Evolutionary conservation across 1,140 invertebrate species (phyloP), one percentile per base, ranked within the genome.

Genomic region (Antheraea mylitta): DNA sequence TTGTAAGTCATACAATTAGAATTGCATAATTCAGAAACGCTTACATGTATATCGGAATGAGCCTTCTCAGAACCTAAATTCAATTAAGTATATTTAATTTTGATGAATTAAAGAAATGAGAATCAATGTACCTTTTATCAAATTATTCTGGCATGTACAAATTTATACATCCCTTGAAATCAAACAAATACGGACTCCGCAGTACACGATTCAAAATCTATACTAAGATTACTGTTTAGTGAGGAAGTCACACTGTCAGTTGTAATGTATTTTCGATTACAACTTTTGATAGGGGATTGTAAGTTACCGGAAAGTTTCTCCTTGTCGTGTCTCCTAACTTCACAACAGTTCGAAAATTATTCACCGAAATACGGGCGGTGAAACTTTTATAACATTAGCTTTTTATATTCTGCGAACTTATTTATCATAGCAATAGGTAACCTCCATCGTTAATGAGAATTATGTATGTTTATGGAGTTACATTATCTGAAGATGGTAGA

Each of bases 341-440:
- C 19, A 36, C 19, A 18, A 63, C 53, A 64, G 67, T 62, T 22
- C 30, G 73, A 73, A 68, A 76, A 74, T 73, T 77, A 68, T 64
- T 69, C 65, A 70, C 67, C 68, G 58, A 73, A 69, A 68, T 68
- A 63, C 67, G 67, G 60, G 53, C 22, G 18, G 64, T 61, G 63
- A 67, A 82, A 82, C 78, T 82, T 82, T 77, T 73, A 79, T 80
- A 76, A 75, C 69, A 60, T 69, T 58, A 61, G 73, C 61, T 66
- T 59, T 63, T n/a, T n/a, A n/a, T 63, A 76, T 70, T 80, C 74
- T 69, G 53, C 18, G 22, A 79, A 80, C 74, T 79, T 79, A 78
- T 68, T 79, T 78, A 74, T 74, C 72, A 78, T 75, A 71, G 69
- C 75, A 78, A 75, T 78, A 73, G 70, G 70, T 69, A 38, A 58